Base-by-base conservation (phyloP, 2,113 vertebrate genomes). In the Mustela nigripes region DNA sequence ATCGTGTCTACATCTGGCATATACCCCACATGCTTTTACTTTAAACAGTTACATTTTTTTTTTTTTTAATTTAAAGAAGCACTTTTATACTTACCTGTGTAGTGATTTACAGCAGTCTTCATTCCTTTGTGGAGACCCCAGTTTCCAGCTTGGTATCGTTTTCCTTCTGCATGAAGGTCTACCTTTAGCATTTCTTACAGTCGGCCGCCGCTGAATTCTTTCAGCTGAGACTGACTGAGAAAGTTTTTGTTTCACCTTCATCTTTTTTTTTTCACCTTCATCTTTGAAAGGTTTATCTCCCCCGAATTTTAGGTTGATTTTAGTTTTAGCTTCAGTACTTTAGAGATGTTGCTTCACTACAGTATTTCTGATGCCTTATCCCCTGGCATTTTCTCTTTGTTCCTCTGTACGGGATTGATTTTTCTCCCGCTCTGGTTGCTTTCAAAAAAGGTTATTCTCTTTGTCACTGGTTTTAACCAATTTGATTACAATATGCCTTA, bases 1-100 rank as follows among this genome's bases (percentile, higher is more conserved):
- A 56, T 26, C 60, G 14, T 73, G 6, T 63, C 71, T 95, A 14
- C 9, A 42, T 80, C n/a, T 80, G 21, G 48, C 60, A 36, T 69
- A 50, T n/a, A 65, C 33, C 53, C 36, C 45, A 91, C 33, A 83
- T 88, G 42, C 71, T 60, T 96, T 63, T 63, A 28, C 48, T 94
- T 92, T 69, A 94, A 89, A 63, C 39, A 93, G 9, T 31, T 83
- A 56, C 2, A 16, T n/a, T n/a, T n/a, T 36, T 58, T 42, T 56
- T 81, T 45, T 45, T 97, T 76, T 85, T 58, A 87, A 42, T 91
- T 74, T 94, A 62, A 96, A 39, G 82, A 84, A 73, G 45, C 88
- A 56, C 42, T 88, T 79, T 24, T 88, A 11, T 74, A 42, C 94
- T 93, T 80, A 81, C 12, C 53, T 19, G 45, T 39, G 2, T 80